Percentiles rank a stretch among this genome's conserved stretches.
These are phyloP conservation scores for Drosophila repleta DNA, from an alignment of 1,140 invertebrate species.

Conservation along the genomic window DNA sequence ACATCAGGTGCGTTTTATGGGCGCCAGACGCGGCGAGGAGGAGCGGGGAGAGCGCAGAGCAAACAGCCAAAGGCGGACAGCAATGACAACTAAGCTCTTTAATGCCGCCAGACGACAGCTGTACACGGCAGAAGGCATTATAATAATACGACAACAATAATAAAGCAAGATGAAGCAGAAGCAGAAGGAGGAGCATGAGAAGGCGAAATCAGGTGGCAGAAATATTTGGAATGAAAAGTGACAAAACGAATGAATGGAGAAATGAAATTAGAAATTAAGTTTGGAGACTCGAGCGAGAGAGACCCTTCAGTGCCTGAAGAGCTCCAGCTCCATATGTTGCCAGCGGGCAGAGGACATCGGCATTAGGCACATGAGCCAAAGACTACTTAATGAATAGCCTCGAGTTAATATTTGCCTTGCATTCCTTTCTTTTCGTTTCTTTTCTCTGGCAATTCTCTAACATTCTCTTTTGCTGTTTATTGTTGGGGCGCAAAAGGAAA, in stretches of 20 bases:
- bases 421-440: slow-evolving; percentile 35
- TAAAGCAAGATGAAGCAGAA: slow-evolving; percentile 2
- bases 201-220: slow-evolving; percentile 18
- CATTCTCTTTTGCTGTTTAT: slow-evolving; percentile 49
- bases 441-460: slow-evolving; percentile 40
- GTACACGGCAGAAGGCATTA: slow-evolving; percentile 53
- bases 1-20: slow-evolving; percentile 78
- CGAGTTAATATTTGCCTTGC: slow-evolving; percentile 74
- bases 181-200: no score
- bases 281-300: neutral
- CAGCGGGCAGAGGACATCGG: slow-evolving; percentile 36
- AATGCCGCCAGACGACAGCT: slow-evolving; percentile 57
- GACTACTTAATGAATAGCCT: slow-evolving; percentile 80
- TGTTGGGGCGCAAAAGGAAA: slow-evolving; percentile 60
- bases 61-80: slow-evolving; percentile 20
- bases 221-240: slow-evolving; percentile 61
- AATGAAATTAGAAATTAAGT: slow-evolving; percentile 59
- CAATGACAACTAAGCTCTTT: slow-evolving; percentile 68
- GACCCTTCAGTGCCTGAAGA: neutral
- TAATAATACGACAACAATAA: slow-evolving; percentile 52
- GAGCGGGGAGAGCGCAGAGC: neutral
- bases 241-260: slow-evolving; percentile 18
- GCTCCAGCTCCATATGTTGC: slow-evolving; percentile 33
- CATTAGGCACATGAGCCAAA: slow-evolving; percentile 72
- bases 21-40: neutral